Conservation (phyloP, 2,797 vertebrate genomes). For the Artibeus lituratus region DNA sequence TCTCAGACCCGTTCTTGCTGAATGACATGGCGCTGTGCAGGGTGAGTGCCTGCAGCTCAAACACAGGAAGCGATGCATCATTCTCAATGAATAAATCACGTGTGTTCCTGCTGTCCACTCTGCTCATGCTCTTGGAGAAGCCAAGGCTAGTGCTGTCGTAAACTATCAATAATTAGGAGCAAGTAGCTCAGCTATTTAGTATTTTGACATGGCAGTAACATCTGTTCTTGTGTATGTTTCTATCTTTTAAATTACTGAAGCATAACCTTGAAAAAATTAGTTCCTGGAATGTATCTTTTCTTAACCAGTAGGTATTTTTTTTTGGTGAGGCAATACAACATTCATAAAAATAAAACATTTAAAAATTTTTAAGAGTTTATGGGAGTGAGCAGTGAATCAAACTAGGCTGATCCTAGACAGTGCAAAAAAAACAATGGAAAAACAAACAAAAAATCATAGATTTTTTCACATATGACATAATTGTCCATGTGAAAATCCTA, state of each 20-base stretch:
- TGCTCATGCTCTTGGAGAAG: slow-evolving; percentile 44
- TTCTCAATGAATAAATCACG: slow-evolving; percentile 60
- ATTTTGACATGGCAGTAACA: not conserved
- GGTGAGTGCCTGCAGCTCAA: not conserved
- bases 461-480: not conserved
- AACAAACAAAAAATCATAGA: not conserved
- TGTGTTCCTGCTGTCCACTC: slow-evolving; percentile 5
- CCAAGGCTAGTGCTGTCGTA: not conserved
- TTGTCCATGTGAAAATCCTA: not conserved
- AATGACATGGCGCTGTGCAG: slow-evolving; percentile 28
- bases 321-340: slow-evolving; percentile 33
- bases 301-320: not conserved
- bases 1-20: slow-evolving; percentile 21
- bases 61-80: slow-evolving; percentile 41
- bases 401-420: not conserved
- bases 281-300: not conserved
- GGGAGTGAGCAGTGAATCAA: not conserved
- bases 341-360: slow-evolving; percentile 20
- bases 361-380: not conserved
- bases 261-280: not conserved
- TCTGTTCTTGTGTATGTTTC: not conserved
- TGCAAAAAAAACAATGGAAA: not conserved
- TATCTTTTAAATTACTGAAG: not conserved
- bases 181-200: not conserved
- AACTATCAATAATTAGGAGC: not conserved